Percentiles rank a stretch among this genome's conserved stretches.
Evolutionary conservation across 2,113 vertebrate genomes (phyloP).

Genomic region (Hipposideros armiger): DNA sequence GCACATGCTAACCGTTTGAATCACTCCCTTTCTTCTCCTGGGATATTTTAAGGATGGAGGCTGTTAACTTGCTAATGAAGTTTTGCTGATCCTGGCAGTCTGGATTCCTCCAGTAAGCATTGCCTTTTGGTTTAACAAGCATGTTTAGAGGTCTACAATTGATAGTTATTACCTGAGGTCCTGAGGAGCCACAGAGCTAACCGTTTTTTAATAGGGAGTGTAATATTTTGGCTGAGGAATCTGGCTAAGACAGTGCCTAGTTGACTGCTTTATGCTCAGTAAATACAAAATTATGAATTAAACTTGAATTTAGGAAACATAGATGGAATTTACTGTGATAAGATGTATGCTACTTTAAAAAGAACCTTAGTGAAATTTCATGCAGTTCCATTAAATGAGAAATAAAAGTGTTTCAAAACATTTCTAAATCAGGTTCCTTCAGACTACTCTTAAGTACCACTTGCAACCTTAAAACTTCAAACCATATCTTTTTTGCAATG

Average conservation of each 20-base stretch:
- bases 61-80: conserved; percentile 62
- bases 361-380: conserved; percentile 46
- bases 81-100: conserved; percentile 58
- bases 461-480: conserved; percentile 25
- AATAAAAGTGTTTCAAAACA: conserved; percentile 46
- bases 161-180: conserved; percentile 11
- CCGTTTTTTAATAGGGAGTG: not conserved
- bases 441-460: not conserved
- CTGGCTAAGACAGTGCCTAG: not conserved
- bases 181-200: not conserved
- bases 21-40: conserved; percentile 53
- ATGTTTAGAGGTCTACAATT: conserved; percentile 51
- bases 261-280: not conserved
- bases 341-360: conserved; percentile 12
- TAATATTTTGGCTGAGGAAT: conserved; percentile 10
- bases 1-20: conserved; percentile 56
- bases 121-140: conserved; percentile 69
- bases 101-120: conserved; percentile 22
- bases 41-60: conserved; percentile 60
- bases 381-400: conserved; percentile 25
- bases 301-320: conserved; percentile 36
- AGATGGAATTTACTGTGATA: not conserved
- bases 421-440: not conserved
- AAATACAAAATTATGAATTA: conserved; percentile 48
- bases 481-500: not conserved